Evolutionary conservation across 2,888 invertebrate genomes (phyloP), one percentile per base, ranked within the genome.

Genomic region (Cacoxenus indagator): DNA sequence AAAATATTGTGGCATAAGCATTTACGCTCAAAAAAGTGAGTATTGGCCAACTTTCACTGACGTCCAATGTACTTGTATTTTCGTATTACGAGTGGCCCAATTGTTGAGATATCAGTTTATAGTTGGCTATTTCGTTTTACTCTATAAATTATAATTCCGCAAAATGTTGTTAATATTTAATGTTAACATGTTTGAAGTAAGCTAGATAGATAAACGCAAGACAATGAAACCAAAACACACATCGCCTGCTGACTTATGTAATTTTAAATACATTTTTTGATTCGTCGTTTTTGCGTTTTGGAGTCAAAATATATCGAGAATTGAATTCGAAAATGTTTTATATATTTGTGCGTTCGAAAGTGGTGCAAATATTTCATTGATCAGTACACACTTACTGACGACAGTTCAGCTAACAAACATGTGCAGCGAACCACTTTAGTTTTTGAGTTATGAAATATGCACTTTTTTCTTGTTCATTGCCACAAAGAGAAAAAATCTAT

Each of bases 361-460:
- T 68, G 68, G 67, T 46, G 69, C 70, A 68, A 66, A 67, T 64
- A 70, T 70, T 54, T 54, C 69, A 37, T 74, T 70, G 71, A 70
- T 55, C 68, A 31, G 3, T 17, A 27, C 6, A 59, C 27, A n/a
- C 3, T 37, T 1, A 14, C 1, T 14, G 37, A 37, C 37, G 37
- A 37, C 14, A 59, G 14, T 17, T 59, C 29, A 1, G 59, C 31
- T 17, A n/a, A 19, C 27, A 17, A 59, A 37, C 64, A n/a, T 3
- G 31, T 17, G 6, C 31, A 65, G 46, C 70, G 68, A 71, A 59
- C 71, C 70, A 51, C 24, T 62, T 14, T 29, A 29, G 70, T 74
- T 76, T 26, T 62, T 14, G 43, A 29, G 70, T 74, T 76, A 75
- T 75, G 68, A 74, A 78, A 76, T 68, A 57, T 37, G 51, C 67